A percentile compares a stretch with the other conserved stretches of the same genome.
Evolutionary conservation across 2,888 invertebrate genomes (phyloP).

Genomic region (Glyphotaelius pellucidus): DNA sequence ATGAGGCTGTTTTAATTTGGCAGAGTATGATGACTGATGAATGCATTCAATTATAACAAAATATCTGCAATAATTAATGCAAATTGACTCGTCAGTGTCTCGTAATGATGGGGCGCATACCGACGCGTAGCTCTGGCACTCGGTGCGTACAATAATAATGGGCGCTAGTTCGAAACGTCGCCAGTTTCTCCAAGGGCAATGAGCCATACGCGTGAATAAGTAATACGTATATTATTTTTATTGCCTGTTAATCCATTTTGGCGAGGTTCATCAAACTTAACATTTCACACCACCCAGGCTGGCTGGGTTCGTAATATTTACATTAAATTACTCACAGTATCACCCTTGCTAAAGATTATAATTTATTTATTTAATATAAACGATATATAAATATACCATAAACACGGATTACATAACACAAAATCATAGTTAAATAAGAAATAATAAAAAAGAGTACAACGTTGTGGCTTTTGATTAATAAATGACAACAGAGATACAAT

Average conservation of each 20-base stretch:
- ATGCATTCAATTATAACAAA: neutral
- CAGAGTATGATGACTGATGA: neutral
- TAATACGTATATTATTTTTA: neutral
- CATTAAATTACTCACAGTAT: neutral
- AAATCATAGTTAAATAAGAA: too few species aligned
- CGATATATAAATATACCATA: too few species aligned
- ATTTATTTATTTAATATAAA: too few species aligned
- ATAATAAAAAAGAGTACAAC: too few species aligned
- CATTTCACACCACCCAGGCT: neutral
- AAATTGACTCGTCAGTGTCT: constrained; percentile 5
- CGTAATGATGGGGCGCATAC: neutral
- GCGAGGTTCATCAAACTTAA: neutral
- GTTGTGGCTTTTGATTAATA: too few species aligned
- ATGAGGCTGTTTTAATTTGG: constrained; percentile 21
- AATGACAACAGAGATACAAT: too few species aligned
- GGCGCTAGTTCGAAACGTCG: neutral
- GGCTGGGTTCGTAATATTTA: neutral
- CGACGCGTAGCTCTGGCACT: neutral
- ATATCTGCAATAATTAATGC: constrained; percentile 8
- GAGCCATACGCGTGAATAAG: neutral
- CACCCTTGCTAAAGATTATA: too few species aligned
- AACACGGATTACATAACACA: too few species aligned
- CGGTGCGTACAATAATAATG: neutral
- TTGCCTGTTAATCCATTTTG: neutral
- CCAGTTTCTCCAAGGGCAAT: neutral